Percentiles rank a stretch among this genome's conserved stretches.
phyloP scores from a whole-genome alignment of 2,113 vertebrate genomes.

The Ailuropoda melanoleuca region DNA sequence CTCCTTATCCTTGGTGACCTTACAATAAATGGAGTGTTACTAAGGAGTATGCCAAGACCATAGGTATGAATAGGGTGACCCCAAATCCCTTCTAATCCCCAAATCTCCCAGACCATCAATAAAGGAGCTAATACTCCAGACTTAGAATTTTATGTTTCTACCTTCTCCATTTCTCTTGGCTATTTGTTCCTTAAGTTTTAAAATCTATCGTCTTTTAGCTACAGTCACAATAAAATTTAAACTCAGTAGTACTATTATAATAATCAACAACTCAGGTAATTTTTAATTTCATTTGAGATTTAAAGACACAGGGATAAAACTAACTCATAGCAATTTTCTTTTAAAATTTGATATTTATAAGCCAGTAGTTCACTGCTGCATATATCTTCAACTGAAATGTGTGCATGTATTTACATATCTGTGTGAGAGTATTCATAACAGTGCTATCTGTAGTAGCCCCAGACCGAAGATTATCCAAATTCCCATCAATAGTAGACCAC shows the following conservation, averaged over 20 bases:
- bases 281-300: constrained; percentile 15
- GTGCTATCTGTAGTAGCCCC: not conserved
- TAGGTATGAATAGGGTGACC: not conserved
- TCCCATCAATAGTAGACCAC: not conserved
- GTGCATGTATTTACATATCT: not conserved
- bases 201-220: not conserved
- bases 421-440: not conserved
- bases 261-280: not conserved
- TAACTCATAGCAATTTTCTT: not conserved
- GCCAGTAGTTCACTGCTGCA: not conserved
- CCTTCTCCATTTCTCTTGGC: not conserved
- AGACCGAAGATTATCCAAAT: not conserved
- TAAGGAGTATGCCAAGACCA: not conserved
- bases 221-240: not conserved
- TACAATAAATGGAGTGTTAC: not conserved
- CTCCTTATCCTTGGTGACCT: not conserved
- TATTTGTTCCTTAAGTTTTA: not conserved
- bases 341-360: constrained; percentile 7
- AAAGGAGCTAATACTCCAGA: not conserved
- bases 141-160: not conserved
- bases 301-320: not conserved
- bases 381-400: not conserved
- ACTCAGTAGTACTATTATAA: not conserved
- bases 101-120: not conserved
- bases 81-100: not conserved